Evolutionary conservation across 23 tunicate genomes (phyloP).

Genomic region (Phallusia fumigata): DNA sequence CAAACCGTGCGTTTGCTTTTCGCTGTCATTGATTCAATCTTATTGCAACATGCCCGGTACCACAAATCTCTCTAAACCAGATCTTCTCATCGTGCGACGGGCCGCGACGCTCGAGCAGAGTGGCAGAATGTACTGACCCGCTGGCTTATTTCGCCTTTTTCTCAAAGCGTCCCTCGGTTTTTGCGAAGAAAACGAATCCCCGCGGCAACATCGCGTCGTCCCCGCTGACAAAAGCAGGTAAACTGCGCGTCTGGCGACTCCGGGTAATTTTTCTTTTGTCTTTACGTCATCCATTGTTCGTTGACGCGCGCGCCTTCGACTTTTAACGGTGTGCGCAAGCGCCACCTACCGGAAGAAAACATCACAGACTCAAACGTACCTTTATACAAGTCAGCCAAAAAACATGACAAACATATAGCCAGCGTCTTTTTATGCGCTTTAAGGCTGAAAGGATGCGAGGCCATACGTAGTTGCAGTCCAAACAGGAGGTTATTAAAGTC

Average conservation of each 20-base stretch:
- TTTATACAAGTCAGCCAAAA: too few relatives aligned
- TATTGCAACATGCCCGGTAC: too few relatives aligned
- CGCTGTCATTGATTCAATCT: too few relatives aligned
- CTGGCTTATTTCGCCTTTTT: not conserved
- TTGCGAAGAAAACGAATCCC: not conserved
- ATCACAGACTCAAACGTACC: too few relatives aligned
- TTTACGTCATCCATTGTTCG: constrained; percentile 2
- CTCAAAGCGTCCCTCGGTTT: not conserved
- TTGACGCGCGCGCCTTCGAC: not conserved
- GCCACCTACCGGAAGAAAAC: not conserved
- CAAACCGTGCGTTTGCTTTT: too few relatives aligned
- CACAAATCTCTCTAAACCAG: not conserved
- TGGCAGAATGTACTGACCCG: not conserved
- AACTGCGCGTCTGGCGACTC: constrained; percentile 5
- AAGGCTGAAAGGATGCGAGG: too few relatives aligned
- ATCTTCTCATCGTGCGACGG: not conserved
- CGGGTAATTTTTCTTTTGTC: constrained; percentile 12
- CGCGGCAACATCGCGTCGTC: not conserved
- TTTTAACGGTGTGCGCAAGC: not conserved
- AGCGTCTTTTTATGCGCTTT: too few relatives aligned
- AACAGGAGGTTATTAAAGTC: too few relatives aligned
- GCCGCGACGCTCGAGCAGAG: not conserved
- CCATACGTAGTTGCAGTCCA: too few relatives aligned
- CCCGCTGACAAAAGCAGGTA: constrained; percentile 8
- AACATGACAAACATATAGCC: too few relatives aligned